Base-by-base conservation (phyloP, 1,140 invertebrate species). In the Papilio xuthus region DNA sequence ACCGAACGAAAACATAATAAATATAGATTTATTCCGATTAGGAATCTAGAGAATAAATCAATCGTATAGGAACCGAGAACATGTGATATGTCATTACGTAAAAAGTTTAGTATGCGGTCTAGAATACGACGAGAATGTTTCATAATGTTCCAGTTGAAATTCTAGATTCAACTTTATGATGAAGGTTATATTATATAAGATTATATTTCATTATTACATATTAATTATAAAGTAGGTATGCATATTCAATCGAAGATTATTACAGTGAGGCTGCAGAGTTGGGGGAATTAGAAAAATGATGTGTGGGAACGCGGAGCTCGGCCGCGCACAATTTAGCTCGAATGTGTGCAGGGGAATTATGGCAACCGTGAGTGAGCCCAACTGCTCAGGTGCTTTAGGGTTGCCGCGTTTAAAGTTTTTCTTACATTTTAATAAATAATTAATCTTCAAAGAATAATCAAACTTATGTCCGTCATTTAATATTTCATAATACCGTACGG, bases 271-370 rank as follows among this genome's bases (percentile, higher is more conserved):
- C 37, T 88, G 86, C 85, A 86, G 83, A 87, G 86, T 92, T 90
- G 83, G 84, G 87, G 80, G 88, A 91, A 90, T 92, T 92, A 92
- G 91, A 92, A 92, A 90, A 92, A 91, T 90, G 88, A 92, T 90
- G 91, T 93, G 91, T 93, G 92, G 92, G 92, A 93, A 93, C 89
- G 80, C 84, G 84, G 85, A 83, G 13, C 71, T 44, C 37, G 41
- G 32, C 32, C 78, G 83, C 80, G 85, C 86, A 90, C 87, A 92
- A 92, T 92, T 93, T 91, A 87, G 82, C 84, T 88, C 80, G 86
- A 86, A 90, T 90, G 88, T 91, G 89, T 85, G 82, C 85, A 67
- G 80, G 91, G 86, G 88, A 92, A 90, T 92, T 92, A 91, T 92
- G 89, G 91, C 90, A 89, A 87, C 89, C 83, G 88, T 87, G 88